Evolutionary conservation across 2,888 invertebrate genomes (phyloP).

Genomic region (Epirrhoe tristata): DNA sequence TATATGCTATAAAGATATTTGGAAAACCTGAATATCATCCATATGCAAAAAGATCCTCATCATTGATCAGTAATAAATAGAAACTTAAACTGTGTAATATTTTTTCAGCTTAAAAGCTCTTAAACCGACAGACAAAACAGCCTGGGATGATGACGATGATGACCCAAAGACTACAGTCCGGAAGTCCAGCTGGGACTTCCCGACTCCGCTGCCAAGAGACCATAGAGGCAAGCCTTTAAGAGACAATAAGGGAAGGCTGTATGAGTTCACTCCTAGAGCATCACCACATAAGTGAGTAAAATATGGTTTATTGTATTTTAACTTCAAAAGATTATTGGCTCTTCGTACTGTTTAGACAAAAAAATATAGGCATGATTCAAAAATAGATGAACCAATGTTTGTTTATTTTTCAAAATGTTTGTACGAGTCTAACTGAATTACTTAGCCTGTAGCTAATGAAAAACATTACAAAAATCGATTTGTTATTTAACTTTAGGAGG

Average conservation of each 20-base stretch:
- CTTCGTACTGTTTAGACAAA: no score
- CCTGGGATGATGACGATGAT: slow-evolving; percentile 93
- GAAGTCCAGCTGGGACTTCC: slow-evolving; percentile 96
- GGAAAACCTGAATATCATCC: no score
- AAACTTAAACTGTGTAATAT: not conserved
- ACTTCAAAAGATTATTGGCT: no score
- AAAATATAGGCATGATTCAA: no score
- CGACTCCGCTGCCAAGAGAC: slow-evolving; percentile 89
- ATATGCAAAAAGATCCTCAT: no score
- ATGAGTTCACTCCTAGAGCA: slow-evolving; percentile 91
- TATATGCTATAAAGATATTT: no score
- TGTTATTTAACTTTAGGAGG: no score
- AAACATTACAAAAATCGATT: no score
- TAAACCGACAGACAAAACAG: slow-evolving; percentile 87
- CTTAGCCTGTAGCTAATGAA: no score
- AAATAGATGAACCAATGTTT: no score
- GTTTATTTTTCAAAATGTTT: no score
- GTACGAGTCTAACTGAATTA: no score
- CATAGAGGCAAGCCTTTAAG: slow-evolving; percentile 64
- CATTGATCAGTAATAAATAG: not conserved
- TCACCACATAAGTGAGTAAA: slow-evolving; percentile 91
- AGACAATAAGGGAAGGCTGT: slow-evolving; percentile 74
- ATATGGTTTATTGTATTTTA: not conserved
- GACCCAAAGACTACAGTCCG: slow-evolving; percentile 86
- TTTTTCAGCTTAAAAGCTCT: slow-evolving; percentile 71